Conservation (phyloP, 2,797 vertebrate genomes). For the Lagorchestes hirsutus region DNA sequence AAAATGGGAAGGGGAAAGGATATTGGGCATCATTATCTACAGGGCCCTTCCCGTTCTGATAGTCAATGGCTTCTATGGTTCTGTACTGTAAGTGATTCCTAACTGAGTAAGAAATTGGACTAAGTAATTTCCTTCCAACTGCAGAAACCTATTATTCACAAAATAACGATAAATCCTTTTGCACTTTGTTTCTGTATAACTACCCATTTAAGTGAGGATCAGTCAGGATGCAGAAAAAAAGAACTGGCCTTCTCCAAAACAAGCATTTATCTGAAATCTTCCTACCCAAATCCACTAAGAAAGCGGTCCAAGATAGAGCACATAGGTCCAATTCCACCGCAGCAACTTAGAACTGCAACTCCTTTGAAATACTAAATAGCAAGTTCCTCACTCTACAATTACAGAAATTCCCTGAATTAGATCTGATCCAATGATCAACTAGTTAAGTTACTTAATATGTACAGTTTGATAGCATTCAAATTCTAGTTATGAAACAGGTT, state of each 20-base stretch:
- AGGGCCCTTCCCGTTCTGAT: not conserved
- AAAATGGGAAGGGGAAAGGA: not conserved
- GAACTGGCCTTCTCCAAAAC: not conserved
- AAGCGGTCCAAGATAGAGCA: conserved; percentile 34
- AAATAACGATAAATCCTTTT: not conserved
- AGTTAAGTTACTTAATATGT: fast-evolving
- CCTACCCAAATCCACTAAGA: not conserved
- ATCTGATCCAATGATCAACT: not conserved
- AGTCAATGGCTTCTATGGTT: not conserved
- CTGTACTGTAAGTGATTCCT: not conserved
- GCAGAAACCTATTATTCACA: not conserved
- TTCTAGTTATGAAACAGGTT: not conserved
- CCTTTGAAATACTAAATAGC: not conserved
- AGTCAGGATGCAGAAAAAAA: not conserved
- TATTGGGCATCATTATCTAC: not conserved
- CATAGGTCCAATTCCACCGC: conserved; percentile 16
- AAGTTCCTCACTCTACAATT: not conserved
- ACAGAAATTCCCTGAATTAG: not conserved
- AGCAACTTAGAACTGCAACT: not conserved
- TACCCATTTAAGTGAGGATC: not conserved
- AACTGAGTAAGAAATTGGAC: not conserved
- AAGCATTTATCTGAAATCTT: not conserved
- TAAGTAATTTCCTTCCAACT: not conserved
- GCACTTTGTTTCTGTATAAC: not conserved
- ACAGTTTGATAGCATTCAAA: not conserved